These are phyloP conservation scores for Aphaenogaster ashmeadi DNA, from an alignment of 1,140 invertebrate genomes.

Conservation along the genomic window DNA sequence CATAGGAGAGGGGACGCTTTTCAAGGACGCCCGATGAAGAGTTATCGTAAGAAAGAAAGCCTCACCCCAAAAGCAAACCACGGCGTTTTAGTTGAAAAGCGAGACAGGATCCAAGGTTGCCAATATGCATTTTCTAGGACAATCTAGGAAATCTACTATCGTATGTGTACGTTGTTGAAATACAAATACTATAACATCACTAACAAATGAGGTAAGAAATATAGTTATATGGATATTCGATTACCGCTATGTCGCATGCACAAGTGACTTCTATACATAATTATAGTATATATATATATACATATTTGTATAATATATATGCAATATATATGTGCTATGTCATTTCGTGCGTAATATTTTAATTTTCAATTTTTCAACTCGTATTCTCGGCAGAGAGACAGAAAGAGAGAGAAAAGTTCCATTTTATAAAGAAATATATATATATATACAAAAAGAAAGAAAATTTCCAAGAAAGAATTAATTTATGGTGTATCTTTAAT, in stretches of 20 bases:
- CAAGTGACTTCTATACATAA: constrained; percentile 27
- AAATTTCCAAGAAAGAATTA: background rate
- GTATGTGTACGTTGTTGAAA: constrained; percentile 53
- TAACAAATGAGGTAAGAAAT: constrained; percentile 57
- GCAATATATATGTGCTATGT: constrained; percentile 10
- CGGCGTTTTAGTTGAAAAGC: constrained; percentile 81
- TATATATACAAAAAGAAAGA: background rate
- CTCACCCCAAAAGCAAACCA: constrained; percentile 81
- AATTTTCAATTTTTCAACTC: background rate
- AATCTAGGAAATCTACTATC: constrained; percentile 63
- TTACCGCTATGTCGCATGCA: constrained; percentile 67
- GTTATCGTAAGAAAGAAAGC: constrained; percentile 48
- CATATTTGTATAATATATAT: background rate
- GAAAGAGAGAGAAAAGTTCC: background rate
- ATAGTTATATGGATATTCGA: constrained; percentile 30
- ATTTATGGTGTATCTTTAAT: background rate
- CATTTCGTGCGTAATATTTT: constrained; percentile 7
- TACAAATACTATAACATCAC: constrained; percentile 61
- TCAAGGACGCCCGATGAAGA: constrained; percentile 23
- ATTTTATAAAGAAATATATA: background rate
- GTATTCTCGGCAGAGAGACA: background rate
- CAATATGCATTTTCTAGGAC: constrained; percentile 81
- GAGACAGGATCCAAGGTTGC: constrained; percentile 87
- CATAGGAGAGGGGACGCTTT: background rate
- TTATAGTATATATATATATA: background rate